A percentile compares a stretch with the other conserved stretches of the same genome.
Evolutionary conservation across 1,140 invertebrate species (phyloP).

Genomic region (Pinna nobilis): DNA sequence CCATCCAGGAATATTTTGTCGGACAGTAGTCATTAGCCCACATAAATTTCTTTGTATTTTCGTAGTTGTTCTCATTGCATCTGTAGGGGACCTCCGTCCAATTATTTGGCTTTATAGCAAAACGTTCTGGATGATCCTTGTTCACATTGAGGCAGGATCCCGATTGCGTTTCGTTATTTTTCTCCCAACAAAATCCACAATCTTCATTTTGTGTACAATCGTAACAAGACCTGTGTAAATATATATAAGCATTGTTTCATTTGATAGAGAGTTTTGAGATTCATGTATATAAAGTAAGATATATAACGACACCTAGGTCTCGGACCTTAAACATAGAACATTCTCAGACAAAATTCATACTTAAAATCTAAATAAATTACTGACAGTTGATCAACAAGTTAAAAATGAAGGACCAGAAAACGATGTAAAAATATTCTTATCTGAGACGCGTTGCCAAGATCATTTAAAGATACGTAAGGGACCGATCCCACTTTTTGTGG

Average conservation of each 20-base stretch:
- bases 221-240: conserved; percentile 71
- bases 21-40: conserved; percentile 77
- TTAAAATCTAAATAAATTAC: too few species aligned
- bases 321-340: not conserved
- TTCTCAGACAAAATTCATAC: too few species aligned
- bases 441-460: too few species aligned
- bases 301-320: not conserved
- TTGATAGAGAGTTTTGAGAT: not conserved
- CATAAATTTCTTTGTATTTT: conserved; percentile 27
- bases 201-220: conserved; percentile 67
- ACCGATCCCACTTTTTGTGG: too few species aligned
- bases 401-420: too few species aligned
- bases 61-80: conserved; percentile 44
- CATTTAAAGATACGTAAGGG: too few species aligned
- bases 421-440: too few species aligned
- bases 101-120: conserved; percentile 37
- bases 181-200: conserved; percentile 77
- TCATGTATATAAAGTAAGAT: not conserved
- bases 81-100: conserved; percentile 27
- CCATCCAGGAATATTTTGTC: conserved; percentile 76
- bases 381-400: too few species aligned
- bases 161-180: conserved; percentile 11
- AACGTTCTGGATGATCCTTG: conserved; percentile 51
- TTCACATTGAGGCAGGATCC: conserved; percentile 58
- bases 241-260: too few species aligned